phyloP scores from a whole-genome alignment of 2,888 invertebrate genomes.

The Diogma glabrata region DNA sequence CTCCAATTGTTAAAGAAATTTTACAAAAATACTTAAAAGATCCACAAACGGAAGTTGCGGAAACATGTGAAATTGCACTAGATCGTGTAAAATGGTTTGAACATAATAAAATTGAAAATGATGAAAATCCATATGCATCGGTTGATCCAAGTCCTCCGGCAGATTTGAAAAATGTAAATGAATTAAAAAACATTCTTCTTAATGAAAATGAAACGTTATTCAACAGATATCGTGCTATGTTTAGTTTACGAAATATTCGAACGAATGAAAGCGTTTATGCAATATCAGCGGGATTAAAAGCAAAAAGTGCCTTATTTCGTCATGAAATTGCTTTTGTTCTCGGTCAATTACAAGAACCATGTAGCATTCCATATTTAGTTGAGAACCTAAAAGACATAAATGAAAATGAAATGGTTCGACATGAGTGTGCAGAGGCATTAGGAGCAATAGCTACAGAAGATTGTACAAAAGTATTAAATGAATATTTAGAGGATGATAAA shows the following conservation, averaged over 20 bases:
- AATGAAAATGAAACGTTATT: constrained; percentile 66
- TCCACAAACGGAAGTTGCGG: constrained; percentile 70
- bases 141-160: constrained; percentile 81
- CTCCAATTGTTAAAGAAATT: constrained; percentile 49
- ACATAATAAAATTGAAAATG: constrained; percentile 37
- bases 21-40: constrained; percentile 68
- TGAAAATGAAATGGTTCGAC: constrained; percentile 96
- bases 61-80: constrained; percentile 89
- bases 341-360: constrained; percentile 83
- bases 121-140: constrained; percentile 67
- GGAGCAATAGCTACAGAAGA: constrained; percentile 91
- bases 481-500: constrained; percentile 66
- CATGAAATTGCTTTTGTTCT: constrained; percentile 97
- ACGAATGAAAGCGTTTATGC: constrained; percentile 66
- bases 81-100: constrained; percentile 68
- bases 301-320: constrained; percentile 79
- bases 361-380: constrained; percentile 62
- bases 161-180: constrained; percentile 39
- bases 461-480: constrained; percentile 63
- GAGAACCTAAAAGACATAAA: constrained; percentile 55
- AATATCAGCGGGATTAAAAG: constrained; percentile 72
- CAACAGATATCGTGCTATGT: constrained; percentile 92
- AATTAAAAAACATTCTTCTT: constrained; percentile 52
- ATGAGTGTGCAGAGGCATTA: constrained; percentile 97
- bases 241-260: constrained; percentile 77